phyloP scores from a whole-genome alignment of 2,797 vertebrate genomes.

The Phrynocephalus guinanensis region DNA sequence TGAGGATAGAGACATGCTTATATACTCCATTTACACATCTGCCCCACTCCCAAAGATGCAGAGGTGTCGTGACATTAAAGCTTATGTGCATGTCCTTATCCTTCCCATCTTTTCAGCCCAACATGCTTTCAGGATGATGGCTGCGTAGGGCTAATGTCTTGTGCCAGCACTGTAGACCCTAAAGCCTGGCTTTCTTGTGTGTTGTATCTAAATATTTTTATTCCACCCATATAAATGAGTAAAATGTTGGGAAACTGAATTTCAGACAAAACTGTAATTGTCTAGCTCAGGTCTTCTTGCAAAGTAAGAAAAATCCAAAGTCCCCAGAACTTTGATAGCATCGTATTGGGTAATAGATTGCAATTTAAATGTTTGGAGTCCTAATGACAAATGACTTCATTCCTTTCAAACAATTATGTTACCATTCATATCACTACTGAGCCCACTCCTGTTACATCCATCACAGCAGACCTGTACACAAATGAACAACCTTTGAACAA shows the following conservation, averaged over 20 bases:
- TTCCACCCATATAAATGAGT: neutral
- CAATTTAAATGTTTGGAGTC: slow-evolving; percentile 61
- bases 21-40: no score
- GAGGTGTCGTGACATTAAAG: no score
- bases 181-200: neutral
- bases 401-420: slow-evolving; percentile 70
- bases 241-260: neutral
- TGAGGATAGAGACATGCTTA: no score
- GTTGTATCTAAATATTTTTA: neutral
- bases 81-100: no score
- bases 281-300: neutral
- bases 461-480: slow-evolving; percentile 50
- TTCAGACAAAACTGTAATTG: neutral
- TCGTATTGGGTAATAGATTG: slow-evolving; percentile 61
- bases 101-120: no score
- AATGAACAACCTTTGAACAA: no score
- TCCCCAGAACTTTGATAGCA: neutral
- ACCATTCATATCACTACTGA: slow-evolving; percentile 71
- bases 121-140: no score
- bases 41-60: no score
- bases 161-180: neutral
- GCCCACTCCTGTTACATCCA: slow-evolving; percentile 64
- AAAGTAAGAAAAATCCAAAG: neutral
- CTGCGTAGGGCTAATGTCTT: neutral
- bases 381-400: slow-evolving; percentile 71